phyloP scores from a whole-genome alignment of 2,113 vertebrate species.

The Rafetus swinhoei region DNA sequence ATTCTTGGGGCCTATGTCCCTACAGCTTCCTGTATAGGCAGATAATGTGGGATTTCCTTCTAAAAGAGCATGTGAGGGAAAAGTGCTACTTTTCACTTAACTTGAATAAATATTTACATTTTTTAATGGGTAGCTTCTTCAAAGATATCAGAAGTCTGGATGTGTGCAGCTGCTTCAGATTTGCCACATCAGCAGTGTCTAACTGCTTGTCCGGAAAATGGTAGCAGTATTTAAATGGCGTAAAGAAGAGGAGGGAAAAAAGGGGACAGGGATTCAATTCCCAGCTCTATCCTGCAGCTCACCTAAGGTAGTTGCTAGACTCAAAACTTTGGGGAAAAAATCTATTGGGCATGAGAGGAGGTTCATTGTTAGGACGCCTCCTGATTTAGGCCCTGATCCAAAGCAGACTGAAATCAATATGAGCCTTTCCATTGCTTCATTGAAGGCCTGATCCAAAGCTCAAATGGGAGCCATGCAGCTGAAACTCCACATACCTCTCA shows the following conservation, averaged over 20 bases:
- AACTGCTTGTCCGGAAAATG: background rate
- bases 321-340: background rate
- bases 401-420: background rate
- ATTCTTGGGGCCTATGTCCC: background rate
- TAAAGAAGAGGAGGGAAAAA: background rate
- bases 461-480: background rate
- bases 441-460: background rate
- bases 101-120: background rate
- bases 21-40: slow-evolving; percentile 27
- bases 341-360: background rate
- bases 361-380: background rate
- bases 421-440: background rate
- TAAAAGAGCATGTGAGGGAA: background rate
- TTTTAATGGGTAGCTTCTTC: slow-evolving; percentile 1
- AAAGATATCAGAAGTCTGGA: background rate
- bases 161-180: background rate
- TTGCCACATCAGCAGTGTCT: background rate
- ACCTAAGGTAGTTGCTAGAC: background rate
- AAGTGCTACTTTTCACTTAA: background rate
- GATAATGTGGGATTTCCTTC: background rate
- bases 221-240: background rate
- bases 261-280: background rate
- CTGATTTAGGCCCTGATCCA: background rate
- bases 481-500: background rate
- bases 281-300: background rate